Conservation (phyloP, 2,113 vertebrate species). For the Bujurquina vittata region DNA sequence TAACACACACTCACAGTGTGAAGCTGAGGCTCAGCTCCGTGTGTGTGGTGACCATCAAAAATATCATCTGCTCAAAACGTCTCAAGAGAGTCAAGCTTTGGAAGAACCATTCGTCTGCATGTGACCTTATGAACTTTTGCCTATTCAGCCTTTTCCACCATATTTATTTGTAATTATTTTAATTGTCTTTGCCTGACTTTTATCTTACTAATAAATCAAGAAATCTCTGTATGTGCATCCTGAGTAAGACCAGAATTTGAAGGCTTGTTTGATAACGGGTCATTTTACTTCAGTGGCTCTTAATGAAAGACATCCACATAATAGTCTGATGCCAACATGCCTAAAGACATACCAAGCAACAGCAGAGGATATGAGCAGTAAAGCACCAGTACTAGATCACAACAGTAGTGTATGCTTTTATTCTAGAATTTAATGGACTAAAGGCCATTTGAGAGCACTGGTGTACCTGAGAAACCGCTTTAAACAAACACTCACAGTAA, state of each 20-base stretch:
- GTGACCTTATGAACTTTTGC: accelerated
- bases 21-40: background rate
- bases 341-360: background rate
- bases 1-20: background rate
- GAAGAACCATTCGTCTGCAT: accelerated
- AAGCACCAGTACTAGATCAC: no score
- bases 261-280: accelerated
- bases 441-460: no score
- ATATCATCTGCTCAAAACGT: background rate
- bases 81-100: background rate
- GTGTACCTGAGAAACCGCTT: background rate
- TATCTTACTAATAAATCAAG: background rate
- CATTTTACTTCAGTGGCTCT: background rate
- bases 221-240: accelerated
- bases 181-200: background rate
- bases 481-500: background rate
- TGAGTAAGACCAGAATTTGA: background rate
- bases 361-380: no score
- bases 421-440: no score
- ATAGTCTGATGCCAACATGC: background rate
- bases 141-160: background rate
- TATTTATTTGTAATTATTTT: background rate
- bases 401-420: no score
- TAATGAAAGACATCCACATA: background rate
- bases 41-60: background rate